Conservation (phyloP, 2,888 invertebrate species). For the Lithophane semibrunnea region DNA sequence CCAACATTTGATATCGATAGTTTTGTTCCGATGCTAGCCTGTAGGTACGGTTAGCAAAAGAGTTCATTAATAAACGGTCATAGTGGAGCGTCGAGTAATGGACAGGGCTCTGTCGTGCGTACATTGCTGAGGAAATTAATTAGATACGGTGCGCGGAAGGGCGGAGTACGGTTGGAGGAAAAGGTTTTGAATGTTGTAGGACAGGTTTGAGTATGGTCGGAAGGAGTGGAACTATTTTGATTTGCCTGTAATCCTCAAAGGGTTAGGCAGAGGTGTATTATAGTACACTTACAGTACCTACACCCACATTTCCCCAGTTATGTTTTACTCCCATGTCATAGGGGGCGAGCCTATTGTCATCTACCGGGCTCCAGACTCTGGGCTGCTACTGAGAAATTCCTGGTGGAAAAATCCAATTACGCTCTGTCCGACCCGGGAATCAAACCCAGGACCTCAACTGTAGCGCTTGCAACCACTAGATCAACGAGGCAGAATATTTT, state of each 20-base stretch:
- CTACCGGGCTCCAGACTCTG: too few relatives aligned
- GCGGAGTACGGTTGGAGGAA: conserved; percentile 55
- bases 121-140: conserved; percentile 79
- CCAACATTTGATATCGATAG: conserved; percentile 18
- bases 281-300: background rate
- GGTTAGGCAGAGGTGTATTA: background rate
- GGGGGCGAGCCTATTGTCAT: too few relatives aligned
- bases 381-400: background rate
- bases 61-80: conserved; percentile 77
- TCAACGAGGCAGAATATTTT: background rate
- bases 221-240: background rate
- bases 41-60: conserved; percentile 60
- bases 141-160: conserved; percentile 75
- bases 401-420: background rate
- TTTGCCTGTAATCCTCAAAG: background rate
- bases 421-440: background rate
- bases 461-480: background rate
- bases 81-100: conserved; percentile 71
- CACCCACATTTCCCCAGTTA: background rate
- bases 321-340: background rate
- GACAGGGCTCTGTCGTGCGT: conserved; percentile 69
- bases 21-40: conserved; percentile 14
- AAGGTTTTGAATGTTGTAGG: conserved; percentile 10
- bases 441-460: background rate
- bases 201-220: background rate